Percentiles rank a stretch among this genome's conserved stretches.
These are phyloP conservation scores for Chaetogeoica ovagalla DNA, from an alignment of 2,888 invertebrate species.

Conservation along the genomic window DNA sequence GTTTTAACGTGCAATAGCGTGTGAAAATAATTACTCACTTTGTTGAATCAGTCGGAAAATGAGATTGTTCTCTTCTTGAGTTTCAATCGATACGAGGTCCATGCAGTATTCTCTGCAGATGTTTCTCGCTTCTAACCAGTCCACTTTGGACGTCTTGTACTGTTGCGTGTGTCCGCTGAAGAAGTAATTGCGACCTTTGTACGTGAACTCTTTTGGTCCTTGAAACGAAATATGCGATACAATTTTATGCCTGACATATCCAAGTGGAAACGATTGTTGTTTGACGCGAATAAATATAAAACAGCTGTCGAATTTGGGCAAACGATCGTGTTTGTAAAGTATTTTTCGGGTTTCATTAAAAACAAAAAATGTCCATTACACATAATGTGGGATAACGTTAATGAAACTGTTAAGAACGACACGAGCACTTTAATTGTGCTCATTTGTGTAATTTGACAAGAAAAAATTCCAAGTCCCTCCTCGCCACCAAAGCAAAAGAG, in stretches of 20 bases:
- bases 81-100: conserved; percentile 87
- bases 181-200: conserved; percentile 86
- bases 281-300: no score
- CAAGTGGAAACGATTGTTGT: neutral
- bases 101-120: conserved; percentile 90
- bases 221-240: conserved; percentile 54
- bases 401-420: no score
- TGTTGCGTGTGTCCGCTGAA: conserved; percentile 79
- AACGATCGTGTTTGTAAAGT: no score
- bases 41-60: conserved; percentile 85
- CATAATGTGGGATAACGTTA: no score
- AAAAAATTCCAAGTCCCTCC: no score
- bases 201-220: conserved; percentile 90
- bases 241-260: neutral
- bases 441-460: no score
- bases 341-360: no score
- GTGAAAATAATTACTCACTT: conserved; percentile 64
- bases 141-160: conserved; percentile 77
- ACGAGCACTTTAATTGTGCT: no score
- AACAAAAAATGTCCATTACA: no score
- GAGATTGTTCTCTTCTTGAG: conserved; percentile 87
- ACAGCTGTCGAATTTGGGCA: no score
- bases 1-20: neutral
- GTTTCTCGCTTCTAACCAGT: conserved; percentile 90
- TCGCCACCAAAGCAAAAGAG: no score